These are phyloP conservation scores for Helogale parvula DNA, from an alignment of 2,113 vertebrate genomes.

Conservation along the genomic window DNA sequence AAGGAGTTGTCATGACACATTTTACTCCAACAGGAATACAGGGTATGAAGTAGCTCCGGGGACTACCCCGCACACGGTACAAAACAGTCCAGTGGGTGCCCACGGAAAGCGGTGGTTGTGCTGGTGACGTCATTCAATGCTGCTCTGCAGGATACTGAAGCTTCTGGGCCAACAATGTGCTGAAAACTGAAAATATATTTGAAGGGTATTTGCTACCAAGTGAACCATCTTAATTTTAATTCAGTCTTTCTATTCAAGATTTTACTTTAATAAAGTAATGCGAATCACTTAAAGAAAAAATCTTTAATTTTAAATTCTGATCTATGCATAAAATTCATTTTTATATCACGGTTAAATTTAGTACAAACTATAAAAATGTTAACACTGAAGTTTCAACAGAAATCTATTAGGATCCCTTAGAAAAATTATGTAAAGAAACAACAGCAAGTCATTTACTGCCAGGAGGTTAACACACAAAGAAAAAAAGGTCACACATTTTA, in stretches of 20 bases:
- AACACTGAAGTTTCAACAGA: conserved; percentile 79
- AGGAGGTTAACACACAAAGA: conserved; percentile 72
- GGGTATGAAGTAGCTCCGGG: background rate
- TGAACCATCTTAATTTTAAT: background rate
- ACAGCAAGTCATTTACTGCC: conserved; percentile 73
- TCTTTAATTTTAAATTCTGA: conserved; percentile 81
- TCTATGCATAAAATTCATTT: conserved; percentile 81
- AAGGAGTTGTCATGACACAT: background rate
- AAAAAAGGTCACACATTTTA: conserved; percentile 67
- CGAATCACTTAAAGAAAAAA: conserved; percentile 69
- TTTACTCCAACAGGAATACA: background rate
- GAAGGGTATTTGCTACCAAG: background rate
- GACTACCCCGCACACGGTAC: too few species aligned
- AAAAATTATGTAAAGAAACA: conserved; percentile 73
- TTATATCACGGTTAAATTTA: conserved; percentile 73
- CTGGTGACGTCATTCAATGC: background rate
- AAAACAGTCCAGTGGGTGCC: background rate
- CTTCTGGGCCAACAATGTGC: background rate
- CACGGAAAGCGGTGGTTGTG: background rate
- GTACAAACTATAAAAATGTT: conserved; percentile 77
- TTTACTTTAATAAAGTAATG: conserved; percentile 70
- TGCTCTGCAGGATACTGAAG: background rate
- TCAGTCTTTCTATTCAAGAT: background rate
- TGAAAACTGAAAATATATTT: background rate
- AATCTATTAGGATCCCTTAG: conserved; percentile 71